Base-by-base conservation (phyloP, 2,797 vertebrate genomes). In the Crax fasciolata region DNA sequence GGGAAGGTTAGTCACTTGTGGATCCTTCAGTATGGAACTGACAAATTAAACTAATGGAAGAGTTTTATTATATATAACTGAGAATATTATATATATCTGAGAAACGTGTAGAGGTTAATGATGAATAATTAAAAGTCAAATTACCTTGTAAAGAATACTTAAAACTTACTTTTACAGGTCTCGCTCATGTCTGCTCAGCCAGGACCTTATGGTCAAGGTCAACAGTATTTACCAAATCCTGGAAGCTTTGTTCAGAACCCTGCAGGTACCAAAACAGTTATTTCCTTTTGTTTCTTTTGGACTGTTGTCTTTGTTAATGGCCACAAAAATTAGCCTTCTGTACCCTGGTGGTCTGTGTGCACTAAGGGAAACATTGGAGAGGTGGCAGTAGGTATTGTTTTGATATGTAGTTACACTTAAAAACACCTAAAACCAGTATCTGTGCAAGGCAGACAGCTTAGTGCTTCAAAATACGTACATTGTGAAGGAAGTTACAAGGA, bases 191-290 rank as follows among this genome's bases (percentile, higher is more conserved):
- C 97, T 65, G 96, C 89, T 93, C 98, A 98, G 41, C 87, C 97
- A 76, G 95, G 98, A 90, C 95, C 97, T 87, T 98, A 98, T 80
- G 97, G 96, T 78, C 98, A 98, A 93, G 97, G 97, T 95, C 98
- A 98, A 78, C 95, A 98, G 6, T 99, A 98, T 98, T 98, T 99
- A 93, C 97, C 98, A 72, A 99, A 98, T 97, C 90, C 98, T 59
- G 98, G 97, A 97, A 94, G 97, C 97, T 98, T 99, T 97, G 96
- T 98, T 98, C 97, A 98, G 88, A 98, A 97, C 96, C 98, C 98
- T 87, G 96, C 98, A 97, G 98, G 99, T 96, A 74, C 52, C 17
- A 35, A 2, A 17, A 38, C 8, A 58, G 44, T 67, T 51, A 32
- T 10, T 67, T 86, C 9, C 16, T 85, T 87, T 19, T 35, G 9